Percentiles rank a stretch among this genome's conserved stretches.
Conservation (phyloP, 2,888 invertebrate species). For the Agonopterix subpropinquella region DNA sequence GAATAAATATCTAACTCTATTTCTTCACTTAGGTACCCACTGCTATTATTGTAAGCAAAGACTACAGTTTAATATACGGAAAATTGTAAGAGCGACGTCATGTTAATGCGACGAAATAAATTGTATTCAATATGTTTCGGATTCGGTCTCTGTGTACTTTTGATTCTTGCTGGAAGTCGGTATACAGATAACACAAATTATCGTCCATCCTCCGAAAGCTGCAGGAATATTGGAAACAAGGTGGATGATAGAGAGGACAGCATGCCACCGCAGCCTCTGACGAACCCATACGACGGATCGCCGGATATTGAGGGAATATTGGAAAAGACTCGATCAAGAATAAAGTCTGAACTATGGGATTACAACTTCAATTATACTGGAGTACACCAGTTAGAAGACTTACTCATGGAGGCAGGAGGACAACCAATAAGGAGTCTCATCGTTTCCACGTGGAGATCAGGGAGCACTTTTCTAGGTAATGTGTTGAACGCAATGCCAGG, state of each 20-base stretch:
- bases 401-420: constrained; percentile 82
- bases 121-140: constrained; percentile 72
- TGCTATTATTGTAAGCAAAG: no score
- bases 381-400: constrained; percentile 77
- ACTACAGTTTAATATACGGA: no score
- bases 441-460: constrained; percentile 93
- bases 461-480: constrained; percentile 93
- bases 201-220: constrained; percentile 59
- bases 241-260: constrained; percentile 70
- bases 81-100: no score
- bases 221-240: constrained; percentile 69
- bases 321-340: constrained; percentile 50
- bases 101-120: constrained; percentile 70
- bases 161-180: constrained; percentile 72
- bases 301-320: constrained; percentile 53
- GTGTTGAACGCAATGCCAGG: constrained; percentile 78
- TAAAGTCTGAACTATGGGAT: constrained; percentile 51
- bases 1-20: no score
- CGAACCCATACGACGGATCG: constrained; percentile 51
- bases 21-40: no score
- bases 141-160: constrained; percentile 68
- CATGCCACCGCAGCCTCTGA: constrained; percentile 41
- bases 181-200: constrained; percentile 71
- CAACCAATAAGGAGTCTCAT: constrained; percentile 85
- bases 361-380: constrained; percentile 55